A percentile compares a stretch with the other conserved stretches of the same genome.
Conservation (phyloP, 2,888 invertebrate species). For the Apotomis turbidana region DNA sequence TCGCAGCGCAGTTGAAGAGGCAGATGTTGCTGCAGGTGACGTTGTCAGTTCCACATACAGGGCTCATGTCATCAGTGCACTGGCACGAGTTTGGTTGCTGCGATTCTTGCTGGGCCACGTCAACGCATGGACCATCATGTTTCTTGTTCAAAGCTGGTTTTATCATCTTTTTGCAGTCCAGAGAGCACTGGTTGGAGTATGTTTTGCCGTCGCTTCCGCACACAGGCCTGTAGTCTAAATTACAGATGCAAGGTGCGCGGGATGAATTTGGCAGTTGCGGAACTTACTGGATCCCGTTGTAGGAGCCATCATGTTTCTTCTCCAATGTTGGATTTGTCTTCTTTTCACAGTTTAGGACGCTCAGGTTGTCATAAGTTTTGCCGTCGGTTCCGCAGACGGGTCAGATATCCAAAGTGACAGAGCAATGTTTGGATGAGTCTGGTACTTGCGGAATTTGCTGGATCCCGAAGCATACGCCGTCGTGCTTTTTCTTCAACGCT, state of each 20-base stretch:
- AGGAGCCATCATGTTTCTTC: too few relatives aligned
- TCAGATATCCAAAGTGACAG: too few relatives aligned
- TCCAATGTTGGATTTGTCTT: too few relatives aligned
- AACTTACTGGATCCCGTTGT: too few relatives aligned
- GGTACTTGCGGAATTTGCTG: too few relatives aligned
- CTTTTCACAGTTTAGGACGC: too few relatives aligned
- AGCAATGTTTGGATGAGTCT: too few relatives aligned
- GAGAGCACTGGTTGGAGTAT: constrained; percentile 81
- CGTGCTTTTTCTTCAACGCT: too few relatives aligned
- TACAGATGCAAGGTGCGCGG: background rate
- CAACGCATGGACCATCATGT: background rate
- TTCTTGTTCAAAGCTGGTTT: background rate
- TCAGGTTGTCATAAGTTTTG: too few relatives aligned
- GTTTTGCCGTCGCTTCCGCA: constrained; percentile 85
- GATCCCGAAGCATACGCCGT: too few relatives aligned
- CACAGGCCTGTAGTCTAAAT: background rate
- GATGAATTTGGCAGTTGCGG: too few relatives aligned
- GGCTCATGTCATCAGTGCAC: background rate
- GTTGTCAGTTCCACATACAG: constrained; percentile 51
- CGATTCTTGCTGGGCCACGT: constrained; percentile 30
- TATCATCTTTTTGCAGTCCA: constrained; percentile 51
- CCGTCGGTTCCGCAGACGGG: too few relatives aligned
- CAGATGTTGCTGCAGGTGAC: constrained; percentile 54
- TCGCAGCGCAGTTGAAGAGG: constrained; percentile 50
- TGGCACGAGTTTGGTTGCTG: constrained; percentile 25